phyloP scores from a whole-genome alignment of 2,888 invertebrate species.

The Holacanthella duospinosa region DNA sequence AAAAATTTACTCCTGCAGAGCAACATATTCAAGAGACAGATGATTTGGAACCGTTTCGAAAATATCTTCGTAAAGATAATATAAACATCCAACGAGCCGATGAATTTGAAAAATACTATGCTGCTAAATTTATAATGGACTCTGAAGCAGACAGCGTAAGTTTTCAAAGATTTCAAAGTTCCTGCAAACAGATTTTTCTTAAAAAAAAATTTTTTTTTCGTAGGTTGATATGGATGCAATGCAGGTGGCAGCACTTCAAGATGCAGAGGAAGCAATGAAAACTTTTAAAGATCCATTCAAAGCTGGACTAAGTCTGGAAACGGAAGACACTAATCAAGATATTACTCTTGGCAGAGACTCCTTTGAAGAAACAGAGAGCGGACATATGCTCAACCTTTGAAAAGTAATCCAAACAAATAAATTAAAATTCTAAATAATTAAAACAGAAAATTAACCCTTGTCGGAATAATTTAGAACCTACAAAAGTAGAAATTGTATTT shows the following conservation, averaged over 20 bases:
- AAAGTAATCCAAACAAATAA: too few relatives aligned
- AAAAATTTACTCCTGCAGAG: neutral
- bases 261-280: neutral
- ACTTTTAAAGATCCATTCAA: neutral
- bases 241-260: neutral
- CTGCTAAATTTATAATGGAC: neutral
- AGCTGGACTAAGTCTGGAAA: neutral
- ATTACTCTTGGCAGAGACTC: too few relatives aligned
- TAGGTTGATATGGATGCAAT: neutral
- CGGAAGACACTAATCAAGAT: neutral
- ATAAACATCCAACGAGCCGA: neutral
- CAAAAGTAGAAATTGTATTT: too few relatives aligned
- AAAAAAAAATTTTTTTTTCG: neutral
- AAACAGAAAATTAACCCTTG: too few relatives aligned
- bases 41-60: constrained; percentile 7
- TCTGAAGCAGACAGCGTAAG: neutral
- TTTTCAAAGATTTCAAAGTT: neutral
- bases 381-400: too few relatives aligned
- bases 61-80: neutral
- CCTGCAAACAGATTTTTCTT: too few relatives aligned
- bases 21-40: neutral
- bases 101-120: constrained; percentile 8
- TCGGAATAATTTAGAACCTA: too few relatives aligned
- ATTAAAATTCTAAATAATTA: too few relatives aligned
- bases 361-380: too few relatives aligned